Evolutionary conservation across 2,113 vertebrate genomes (phyloP), one percentile per base, ranked within the genome.

Genomic region (Propithecus coquereli): DNA sequence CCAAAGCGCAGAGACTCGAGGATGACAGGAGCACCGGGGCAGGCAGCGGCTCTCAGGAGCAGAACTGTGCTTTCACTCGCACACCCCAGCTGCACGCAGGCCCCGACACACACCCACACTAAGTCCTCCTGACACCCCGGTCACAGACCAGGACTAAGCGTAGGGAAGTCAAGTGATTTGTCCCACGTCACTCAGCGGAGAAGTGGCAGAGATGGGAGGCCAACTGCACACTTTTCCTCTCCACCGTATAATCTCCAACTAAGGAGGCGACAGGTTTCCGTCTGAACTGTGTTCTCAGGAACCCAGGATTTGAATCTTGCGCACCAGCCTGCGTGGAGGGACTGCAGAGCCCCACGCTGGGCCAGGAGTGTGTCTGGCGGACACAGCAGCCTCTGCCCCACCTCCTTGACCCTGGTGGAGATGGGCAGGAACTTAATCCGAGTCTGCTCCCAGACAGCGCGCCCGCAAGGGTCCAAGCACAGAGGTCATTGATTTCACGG

Each of bases 401-500:
- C 13, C 50, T 37, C 54, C 70, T 27, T 16, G 22, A 63, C 14
- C 5, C 22, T 17, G 45, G 12, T 25, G 52, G 63, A 65, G 12
- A 25, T 6, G 16, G 50, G 9, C 6, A 18, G n/a, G 68, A 65
- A 52, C 30, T 11, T 23, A 6, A 54, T 16, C 37, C 40, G 17
- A 23, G 40, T 2, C 54, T 9, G 5, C n/a, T 61, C 68, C n/a
- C 43, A 4, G 37, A 20, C 14, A 1, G 10, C 1, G 4, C 43
- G 0, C 34, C 43, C 6, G 30, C 61, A 68, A 45, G 25, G 47
- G 50, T 40, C 40, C 1, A 2, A 47, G 90, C 23, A 1, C 14
- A 0, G 25, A 22, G 8, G 57, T 34, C 0, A 59, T 0, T 27
- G 70, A 40, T 13, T 34, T 34, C 76, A 17, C 0, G 0, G 52